Conservation (phyloP, 2,888 invertebrate species). For the Ophion slaviceki region DNA sequence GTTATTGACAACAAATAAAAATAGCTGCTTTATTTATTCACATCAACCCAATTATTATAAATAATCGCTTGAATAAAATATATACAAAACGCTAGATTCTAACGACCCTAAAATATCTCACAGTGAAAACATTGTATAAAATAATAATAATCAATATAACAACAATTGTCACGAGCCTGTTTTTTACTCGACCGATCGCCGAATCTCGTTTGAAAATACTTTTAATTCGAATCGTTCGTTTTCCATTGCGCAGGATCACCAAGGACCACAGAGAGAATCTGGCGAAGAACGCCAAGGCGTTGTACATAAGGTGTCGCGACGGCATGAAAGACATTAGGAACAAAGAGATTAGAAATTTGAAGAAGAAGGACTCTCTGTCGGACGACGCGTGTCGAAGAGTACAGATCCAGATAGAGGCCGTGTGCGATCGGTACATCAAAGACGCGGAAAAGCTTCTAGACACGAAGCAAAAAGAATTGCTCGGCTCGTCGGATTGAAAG, state of each 20-base stretch:
- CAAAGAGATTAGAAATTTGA: slow-evolving; percentile 88
- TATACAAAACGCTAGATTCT: too few species aligned
- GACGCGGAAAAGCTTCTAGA: slow-evolving; percentile 88
- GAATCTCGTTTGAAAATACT: neutral
- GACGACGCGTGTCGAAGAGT: slow-evolving; percentile 89
- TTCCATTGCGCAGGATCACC: slow-evolving; percentile 87
- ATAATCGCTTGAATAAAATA: too few species aligned
- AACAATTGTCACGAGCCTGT: too few species aligned
- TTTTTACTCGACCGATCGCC: too few species aligned
- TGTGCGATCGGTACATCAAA: slow-evolving; percentile 88
- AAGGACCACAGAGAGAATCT: slow-evolving; percentile 95
- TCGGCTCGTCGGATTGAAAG: slow-evolving; percentile 83
- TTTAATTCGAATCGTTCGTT: neutral
- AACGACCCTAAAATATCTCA: too few species aligned
- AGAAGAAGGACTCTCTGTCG: slow-evolving; percentile 88
- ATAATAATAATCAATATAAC: too few species aligned
- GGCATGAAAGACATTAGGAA: slow-evolving; percentile 91
- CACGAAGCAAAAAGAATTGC: slow-evolving; percentile 90
- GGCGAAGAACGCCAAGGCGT: slow-evolving; percentile 93
- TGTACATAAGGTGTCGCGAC: slow-evolving; percentile 92
- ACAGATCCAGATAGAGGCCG: slow-evolving; percentile 88
- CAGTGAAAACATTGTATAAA: too few species aligned
- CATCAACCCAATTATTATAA: too few species aligned
- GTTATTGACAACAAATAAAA: too few species aligned
- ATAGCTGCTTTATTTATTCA: too few species aligned